Conservation (phyloP, 92 coral and sea anemone genomes). For the Parazoanthus swiftii region DNA sequence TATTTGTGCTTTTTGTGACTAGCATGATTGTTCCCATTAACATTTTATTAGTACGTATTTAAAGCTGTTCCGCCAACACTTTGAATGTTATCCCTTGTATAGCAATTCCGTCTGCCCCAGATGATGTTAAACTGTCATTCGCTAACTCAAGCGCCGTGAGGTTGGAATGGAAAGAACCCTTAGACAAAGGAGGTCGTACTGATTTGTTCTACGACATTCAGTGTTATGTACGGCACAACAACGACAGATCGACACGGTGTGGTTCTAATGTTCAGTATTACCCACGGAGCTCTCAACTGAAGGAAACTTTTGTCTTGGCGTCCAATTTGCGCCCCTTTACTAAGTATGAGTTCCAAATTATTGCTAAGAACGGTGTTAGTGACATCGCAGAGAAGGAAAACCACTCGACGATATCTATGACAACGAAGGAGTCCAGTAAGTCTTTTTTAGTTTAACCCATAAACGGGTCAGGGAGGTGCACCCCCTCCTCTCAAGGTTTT, state of each 20-base stretch:
- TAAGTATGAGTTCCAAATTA: background rate
- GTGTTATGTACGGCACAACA: background rate
- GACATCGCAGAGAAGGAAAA: background rate
- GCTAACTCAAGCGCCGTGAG: background rate
- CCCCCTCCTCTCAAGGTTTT: background rate
- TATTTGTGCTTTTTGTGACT: too few relatives aligned
- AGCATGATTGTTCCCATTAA: too few relatives aligned
- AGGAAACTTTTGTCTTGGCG: background rate
- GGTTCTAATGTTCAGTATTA: background rate
- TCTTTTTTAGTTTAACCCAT: background rate
- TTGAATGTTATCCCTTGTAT: background rate
- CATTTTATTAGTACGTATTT: too few relatives aligned
- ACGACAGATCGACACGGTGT: background rate
- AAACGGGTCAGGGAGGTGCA: too few relatives aligned
- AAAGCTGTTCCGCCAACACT: too few relatives aligned
- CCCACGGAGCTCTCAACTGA: background rate
- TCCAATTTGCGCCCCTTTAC: background rate
- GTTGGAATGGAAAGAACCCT: background rate
- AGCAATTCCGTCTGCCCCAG: conserved; percentile 29
- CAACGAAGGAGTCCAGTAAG: conserved; percentile 13
- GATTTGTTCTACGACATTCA: conserved; percentile 12
- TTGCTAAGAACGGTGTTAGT: conserved; percentile 31
- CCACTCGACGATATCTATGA: background rate
- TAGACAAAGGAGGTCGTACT: conserved; percentile 6
- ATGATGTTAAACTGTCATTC: background rate